phyloP scores from a whole-genome alignment of 2,797 vertebrate species.

The Coregonus sp. region DNA sequence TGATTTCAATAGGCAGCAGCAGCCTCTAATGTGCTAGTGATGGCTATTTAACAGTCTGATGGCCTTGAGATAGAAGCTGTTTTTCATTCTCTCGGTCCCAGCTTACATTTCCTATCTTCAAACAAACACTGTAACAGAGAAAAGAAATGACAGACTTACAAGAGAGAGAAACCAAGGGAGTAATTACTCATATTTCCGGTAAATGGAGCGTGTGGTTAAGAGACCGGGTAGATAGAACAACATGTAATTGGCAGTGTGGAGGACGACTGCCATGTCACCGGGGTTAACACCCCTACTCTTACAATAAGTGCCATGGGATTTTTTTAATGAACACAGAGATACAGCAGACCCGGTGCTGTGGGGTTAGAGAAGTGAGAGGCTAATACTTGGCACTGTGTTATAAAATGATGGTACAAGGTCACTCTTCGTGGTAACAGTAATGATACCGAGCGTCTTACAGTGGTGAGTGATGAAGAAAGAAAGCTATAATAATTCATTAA shows the following conservation, averaged over 20 bases:
- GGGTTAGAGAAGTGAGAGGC: neutral
- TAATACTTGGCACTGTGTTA: neutral
- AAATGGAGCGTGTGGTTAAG: slow-evolving; percentile 29
- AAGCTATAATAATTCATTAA: neutral
- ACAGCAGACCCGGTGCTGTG: neutral
- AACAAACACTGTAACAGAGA: slow-evolving; percentile 20
- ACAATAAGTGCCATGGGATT: no score
- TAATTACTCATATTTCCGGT: slow-evolving; percentile 63
- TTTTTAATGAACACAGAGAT: neutral
- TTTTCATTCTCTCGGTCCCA: no score
- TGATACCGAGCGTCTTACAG: neutral
- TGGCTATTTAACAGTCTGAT: no score
- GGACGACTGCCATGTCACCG: slow-evolving; percentile 62
- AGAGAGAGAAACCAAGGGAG: slow-evolving; percentile 43
- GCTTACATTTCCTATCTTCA: slow-evolving; percentile 36
- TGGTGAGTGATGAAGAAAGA: neutral
- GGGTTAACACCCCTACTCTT: slow-evolving; percentile 19
- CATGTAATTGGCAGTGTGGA: slow-evolving; percentile 51
- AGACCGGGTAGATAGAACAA: slow-evolving; percentile 45
- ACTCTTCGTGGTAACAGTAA: neutral
- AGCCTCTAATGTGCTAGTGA: no score
- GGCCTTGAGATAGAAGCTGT: no score
- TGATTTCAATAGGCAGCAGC: no score
- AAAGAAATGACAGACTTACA: slow-evolving; percentile 65
- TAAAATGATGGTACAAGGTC: neutral